Evolutionary conservation across 2,888 invertebrate species (phyloP), one percentile per base, ranked within the genome.

Genomic region (Cepaea hortensis): DNA sequence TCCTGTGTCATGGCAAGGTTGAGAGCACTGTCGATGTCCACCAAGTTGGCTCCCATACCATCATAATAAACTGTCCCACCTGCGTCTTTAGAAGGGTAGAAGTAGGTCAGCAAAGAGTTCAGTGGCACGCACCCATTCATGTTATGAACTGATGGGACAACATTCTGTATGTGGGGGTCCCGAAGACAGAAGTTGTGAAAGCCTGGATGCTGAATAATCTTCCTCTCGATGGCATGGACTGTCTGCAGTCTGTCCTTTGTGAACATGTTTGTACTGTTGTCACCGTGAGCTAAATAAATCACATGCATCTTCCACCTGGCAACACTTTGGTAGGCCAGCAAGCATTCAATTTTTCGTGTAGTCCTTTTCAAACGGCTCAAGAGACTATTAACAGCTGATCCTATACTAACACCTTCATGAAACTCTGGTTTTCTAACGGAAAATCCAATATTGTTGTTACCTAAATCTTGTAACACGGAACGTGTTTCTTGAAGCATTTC

Each of bases 61-160:
- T 93, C 93, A 85, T 91, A 93, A 86, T 90, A 90, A 46, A 92
- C 84, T 55, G 88, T 87, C 0, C 91, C 91, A 3, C 83, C 79
- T 3, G 80, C 80, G 76, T 91, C 91, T 61, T 87, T 84, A 1
- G 93, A 92, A 5, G 93, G 93, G 87, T 90, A 93, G 87, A 93
- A 93, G 86, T 93, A 93, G 48, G 93, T 92, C 83, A 93, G 80
- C 3, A 93, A 87, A 18, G 93, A 93, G 86, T 93, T 93, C 7
- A 93, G 88, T 6, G 93, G 93, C 18, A 91, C 91, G 88, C 93
- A 93, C 35, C 91, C 91, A 50, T 91, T 89, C 81, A 90, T 89
- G 0, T 88, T 87, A 55, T 88, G 82, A 13, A 92, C 85, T 0
- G 91, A 90, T 23, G 91, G 92, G 84, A 91, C 91, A 4, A 82